Percentiles rank a stretch among this genome's conserved stretches.
These are phyloP conservation scores for Caenorhabditis sp. DNA, from an alignment of 2,888 invertebrate species.

Conservation along the genomic window DNA sequence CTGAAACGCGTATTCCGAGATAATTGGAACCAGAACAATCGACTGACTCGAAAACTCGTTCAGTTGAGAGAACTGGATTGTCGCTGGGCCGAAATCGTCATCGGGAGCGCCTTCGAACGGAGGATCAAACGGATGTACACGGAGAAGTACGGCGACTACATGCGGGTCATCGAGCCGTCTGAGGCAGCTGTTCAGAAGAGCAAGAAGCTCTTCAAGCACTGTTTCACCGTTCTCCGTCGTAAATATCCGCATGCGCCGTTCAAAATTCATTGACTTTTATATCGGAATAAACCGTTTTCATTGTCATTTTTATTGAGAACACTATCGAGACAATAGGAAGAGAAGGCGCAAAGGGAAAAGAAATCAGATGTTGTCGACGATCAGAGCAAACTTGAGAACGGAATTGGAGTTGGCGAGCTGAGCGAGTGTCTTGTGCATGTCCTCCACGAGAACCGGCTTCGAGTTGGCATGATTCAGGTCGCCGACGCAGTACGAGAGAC, in stretches of 20 bases:
- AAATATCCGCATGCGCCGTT: too few species aligned
- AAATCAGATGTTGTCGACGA: constrained; percentile 18
- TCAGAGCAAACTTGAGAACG: constrained; percentile 9
- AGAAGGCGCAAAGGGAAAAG: neutral
- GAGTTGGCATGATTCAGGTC: constrained; percentile 15
- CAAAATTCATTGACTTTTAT: too few species aligned
- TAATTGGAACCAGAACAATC: constrained; percentile 1
- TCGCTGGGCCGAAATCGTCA: constrained; percentile 1
- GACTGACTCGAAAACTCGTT: neutral
- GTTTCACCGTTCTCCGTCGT: neutral
- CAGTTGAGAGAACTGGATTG: neutral
- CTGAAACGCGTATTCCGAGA: neutral
- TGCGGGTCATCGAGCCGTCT: neutral
- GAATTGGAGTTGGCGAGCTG: constrained; percentile 17
- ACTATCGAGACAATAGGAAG: neutral
- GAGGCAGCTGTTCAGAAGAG: constrained; percentile 1
- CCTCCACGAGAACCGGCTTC: constrained; percentile 14
- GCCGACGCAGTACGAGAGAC: constrained; percentile 41
- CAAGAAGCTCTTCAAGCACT: neutral
- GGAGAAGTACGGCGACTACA: constrained; percentile 5
- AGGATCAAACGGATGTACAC: neutral
- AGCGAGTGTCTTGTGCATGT: constrained; percentile 26
- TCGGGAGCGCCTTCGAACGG: neutral
- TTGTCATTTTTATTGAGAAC: neutral
- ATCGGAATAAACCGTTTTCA: too few species aligned